Evolutionary conservation across 2,113 vertebrate species (phyloP).

Genomic region (Oreochromis tanganicae): DNA sequence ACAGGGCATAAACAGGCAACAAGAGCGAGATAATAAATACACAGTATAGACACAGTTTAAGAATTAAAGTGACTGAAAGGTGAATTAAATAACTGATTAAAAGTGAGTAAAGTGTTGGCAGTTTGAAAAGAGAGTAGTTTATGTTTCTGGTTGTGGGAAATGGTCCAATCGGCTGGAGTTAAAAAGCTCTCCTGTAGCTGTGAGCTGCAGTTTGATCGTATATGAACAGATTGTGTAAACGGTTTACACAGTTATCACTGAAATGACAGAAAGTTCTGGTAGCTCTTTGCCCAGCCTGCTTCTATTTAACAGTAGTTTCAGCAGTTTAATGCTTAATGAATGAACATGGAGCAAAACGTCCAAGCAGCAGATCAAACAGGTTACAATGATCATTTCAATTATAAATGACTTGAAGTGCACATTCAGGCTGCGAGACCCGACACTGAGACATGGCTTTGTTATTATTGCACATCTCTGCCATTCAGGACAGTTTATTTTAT

Average conservation of each 20-base stretch:
- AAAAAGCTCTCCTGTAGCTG: not conserved
- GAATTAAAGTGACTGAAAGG: not conserved
- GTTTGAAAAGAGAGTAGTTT: not conserved
- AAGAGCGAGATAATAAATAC: not conserved
- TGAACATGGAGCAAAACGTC: not conserved
- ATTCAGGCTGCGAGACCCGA: accelerated
- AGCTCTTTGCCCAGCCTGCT: accelerated
- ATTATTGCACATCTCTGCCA: not conserved
- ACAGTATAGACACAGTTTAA: not conserved
- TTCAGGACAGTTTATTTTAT: accelerated
- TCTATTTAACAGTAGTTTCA: not conserved
- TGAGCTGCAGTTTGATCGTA: not conserved
- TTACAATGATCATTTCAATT: not conserved
- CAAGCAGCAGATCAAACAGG: accelerated
- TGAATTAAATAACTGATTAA: not conserved
- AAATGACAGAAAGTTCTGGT: not conserved
- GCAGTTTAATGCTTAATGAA: not conserved
- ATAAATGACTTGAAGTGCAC: not conserved
- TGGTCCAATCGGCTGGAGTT: not conserved
- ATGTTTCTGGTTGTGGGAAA: not conserved
- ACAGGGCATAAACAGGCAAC: not conserved
- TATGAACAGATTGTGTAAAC: too few relatives aligned
- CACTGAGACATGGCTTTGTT: not conserved
- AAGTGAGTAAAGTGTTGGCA: not conserved
- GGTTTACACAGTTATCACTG: not conserved